phyloP scores from a whole-genome alignment of 2,888 invertebrate genomes.

The Lepetodrilus schrolli region DNA sequence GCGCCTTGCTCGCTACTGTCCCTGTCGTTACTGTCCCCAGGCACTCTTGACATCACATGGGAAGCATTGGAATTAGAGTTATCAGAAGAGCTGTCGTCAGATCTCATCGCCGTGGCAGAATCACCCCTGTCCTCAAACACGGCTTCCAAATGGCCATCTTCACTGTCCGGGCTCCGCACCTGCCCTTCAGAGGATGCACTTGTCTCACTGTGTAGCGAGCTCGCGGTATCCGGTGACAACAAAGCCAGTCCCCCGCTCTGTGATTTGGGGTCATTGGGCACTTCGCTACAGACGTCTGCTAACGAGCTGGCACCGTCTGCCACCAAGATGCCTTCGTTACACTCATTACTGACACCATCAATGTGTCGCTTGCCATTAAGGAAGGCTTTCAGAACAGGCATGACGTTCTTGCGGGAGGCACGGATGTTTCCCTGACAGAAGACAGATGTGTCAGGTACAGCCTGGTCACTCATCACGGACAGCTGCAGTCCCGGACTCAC shows the following conservation, averaged over 20 bases:
- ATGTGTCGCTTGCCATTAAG: slow-evolving; percentile 43
- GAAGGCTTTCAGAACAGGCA: slow-evolving; percentile 66
- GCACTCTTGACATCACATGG: background rate
- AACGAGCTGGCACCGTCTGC: background rate
- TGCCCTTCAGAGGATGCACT: background rate
- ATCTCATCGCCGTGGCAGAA: background rate
- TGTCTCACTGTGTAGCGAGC: background rate
- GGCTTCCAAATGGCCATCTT: background rate
- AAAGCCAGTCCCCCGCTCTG: background rate
- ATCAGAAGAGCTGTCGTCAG: no score
- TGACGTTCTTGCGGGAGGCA: slow-evolving; percentile 71
- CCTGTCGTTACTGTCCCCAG: background rate
- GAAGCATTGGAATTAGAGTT: background rate
- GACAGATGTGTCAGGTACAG: slow-evolving; percentile 45
- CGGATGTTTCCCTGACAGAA: slow-evolving; percentile 69
- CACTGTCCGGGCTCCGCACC: background rate
- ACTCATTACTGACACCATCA: slow-evolving; percentile 30
- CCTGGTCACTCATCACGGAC: slow-evolving; percentile 41
- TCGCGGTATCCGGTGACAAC: background rate
- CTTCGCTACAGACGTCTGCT: background rate
- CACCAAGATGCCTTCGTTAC: no score
- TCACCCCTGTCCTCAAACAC: background rate
- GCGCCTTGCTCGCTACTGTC: background rate
- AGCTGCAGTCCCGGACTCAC: slow-evolving; percentile 58
- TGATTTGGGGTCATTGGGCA: no score